Conservation (phyloP, 2,888 invertebrate species). For the Scaptodrosophila latifasciaeformis region DNA sequence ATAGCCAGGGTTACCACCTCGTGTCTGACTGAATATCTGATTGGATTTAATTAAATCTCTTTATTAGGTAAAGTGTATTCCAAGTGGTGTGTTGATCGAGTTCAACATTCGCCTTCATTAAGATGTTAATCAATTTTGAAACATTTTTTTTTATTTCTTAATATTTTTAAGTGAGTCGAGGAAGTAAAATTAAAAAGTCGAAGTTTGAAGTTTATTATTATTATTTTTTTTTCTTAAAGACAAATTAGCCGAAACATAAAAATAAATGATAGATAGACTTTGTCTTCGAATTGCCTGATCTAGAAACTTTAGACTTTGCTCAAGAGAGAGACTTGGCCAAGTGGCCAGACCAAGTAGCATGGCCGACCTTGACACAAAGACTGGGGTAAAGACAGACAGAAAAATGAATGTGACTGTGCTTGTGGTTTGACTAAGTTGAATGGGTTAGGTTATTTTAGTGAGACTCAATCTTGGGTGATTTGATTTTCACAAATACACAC, state of each 20-base stretch:
- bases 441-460: slow-evolving; percentile 14
- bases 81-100: no score
- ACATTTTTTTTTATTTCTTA: no score
- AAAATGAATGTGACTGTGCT: slow-evolving; percentile 14
- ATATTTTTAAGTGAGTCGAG: no score
- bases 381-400: slow-evolving; percentile 42
- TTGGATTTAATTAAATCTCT: no score
- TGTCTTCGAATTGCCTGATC: not conserved
- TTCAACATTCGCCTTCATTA: no score
- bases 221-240: not conserved
- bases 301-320: slow-evolving; percentile 7
- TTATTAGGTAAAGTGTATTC: no score
- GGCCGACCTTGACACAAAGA: slow-evolving; percentile 69
- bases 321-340: not conserved
- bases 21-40: no score
- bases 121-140: no score
- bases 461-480: slow-evolving; percentile 26
- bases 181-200: no score
- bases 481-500: slow-evolving; percentile 9
- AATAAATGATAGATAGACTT: not conserved
- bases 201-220: not conserved
- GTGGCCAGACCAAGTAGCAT: not conserved
- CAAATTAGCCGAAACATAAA: not conserved
- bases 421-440: slow-evolving; percentile 17
- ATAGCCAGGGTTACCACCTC: no score